Evolutionary conservation across 2,113 vertebrate species (phyloP).

Genomic region (Motacilla alba): DNA sequence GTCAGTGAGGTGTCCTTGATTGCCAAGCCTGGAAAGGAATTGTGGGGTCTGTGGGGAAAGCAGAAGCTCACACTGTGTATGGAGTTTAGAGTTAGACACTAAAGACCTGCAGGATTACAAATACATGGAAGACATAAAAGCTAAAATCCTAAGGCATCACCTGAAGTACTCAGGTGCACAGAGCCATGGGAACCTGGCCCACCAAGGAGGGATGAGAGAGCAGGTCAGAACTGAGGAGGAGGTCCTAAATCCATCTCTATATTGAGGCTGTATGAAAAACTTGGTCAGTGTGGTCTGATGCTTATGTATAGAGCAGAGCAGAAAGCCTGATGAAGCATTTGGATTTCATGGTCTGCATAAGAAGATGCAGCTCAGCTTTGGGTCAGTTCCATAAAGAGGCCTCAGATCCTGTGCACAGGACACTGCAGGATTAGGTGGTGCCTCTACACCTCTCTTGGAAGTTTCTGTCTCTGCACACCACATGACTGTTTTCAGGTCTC

Average conservation of each 20-base stretch:
- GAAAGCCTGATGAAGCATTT: background rate
- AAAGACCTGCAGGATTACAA: background rate
- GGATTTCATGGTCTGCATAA: background rate
- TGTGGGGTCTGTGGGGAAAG: background rate
- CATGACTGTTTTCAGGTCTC: fast-evolving
- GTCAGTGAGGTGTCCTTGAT: background rate
- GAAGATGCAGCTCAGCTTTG: background rate
- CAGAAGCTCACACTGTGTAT: background rate
- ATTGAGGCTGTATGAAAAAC: background rate
- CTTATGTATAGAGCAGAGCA: background rate
- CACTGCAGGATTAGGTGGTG: background rate
- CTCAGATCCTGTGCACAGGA: background rate
- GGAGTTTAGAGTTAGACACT: background rate
- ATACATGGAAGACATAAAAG: background rate
- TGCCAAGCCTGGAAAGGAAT: background rate
- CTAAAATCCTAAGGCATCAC: background rate
- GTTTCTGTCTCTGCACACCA: background rate
- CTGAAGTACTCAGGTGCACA: background rate
- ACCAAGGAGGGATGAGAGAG: background rate
- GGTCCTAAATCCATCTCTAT: background rate
- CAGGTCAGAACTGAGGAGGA: background rate
- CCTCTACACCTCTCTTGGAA: background rate
- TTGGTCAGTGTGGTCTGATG: background rate
- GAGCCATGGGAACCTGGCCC: background rate
- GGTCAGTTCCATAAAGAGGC: background rate